Base-by-base conservation (phyloP, 1,140 invertebrate genomes). In the Leptopilina boulardi region DNA sequence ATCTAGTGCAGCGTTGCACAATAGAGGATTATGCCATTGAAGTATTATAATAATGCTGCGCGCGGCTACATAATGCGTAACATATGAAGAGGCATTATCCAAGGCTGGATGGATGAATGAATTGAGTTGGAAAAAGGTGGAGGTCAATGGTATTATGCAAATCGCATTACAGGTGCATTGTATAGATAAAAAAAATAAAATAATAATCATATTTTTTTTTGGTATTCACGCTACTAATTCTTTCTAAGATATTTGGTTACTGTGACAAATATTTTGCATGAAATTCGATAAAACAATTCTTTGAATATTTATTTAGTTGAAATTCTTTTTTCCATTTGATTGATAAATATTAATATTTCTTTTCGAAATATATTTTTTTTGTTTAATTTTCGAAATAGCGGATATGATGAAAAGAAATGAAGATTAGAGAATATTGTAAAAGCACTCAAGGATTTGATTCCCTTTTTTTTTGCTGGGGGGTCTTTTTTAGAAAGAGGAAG, bases 81-180 rank as follows among this genome's bases (percentile, higher is more conserved):
- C 81, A 85, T 75, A 79, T 74, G 81, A 79, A 82, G 83, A 81
- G 83, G 83, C 66, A 85, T 84, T 84, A 82, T 75, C 41, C 47
- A 41, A 73, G 56, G 19, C 21, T 59, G 81, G 76, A 76, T 77
- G 78, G 82, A 82, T 83, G 83, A 85, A 84, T 84, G 79, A 70
- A 66, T 26, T 74, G 74, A 82, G 82, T 84, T 74, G 80, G 73
- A 1, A 75, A 75, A 74, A 79, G 77, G 78, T 76, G 75, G 79
- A 83, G 84, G 83, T 85, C 82, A 84, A 77, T 73, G 81, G 80
- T 80, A 85, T 85, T 85, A 86, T 85, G 85, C 76, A 85, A 86
- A 86, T 85, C 77, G 85, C 82, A 85, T 85, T 83, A 85, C 84
- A 70, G 59, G 72, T 77, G 78, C 77, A 79, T 84, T 80, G 78